Evolutionary conservation across 2,113 vertebrate species (phyloP), one percentile per base, ranked within the genome.

Genomic region (Anhinga anhinga): DNA sequence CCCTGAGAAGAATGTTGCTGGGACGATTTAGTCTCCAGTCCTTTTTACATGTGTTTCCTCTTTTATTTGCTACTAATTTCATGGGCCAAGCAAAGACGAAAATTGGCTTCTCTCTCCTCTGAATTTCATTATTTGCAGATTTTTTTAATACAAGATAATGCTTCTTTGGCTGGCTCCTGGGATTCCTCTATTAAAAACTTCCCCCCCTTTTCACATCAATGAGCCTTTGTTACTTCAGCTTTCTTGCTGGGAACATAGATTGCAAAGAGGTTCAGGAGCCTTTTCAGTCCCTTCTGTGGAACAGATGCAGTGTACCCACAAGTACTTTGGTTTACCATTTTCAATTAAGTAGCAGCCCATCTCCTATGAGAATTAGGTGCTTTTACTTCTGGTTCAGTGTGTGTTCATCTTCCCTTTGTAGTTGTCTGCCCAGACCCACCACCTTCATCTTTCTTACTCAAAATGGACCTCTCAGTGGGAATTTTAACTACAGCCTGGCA

Each of bases 61-160:
- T 95, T 95, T 82, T 94, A 95, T 90, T 95, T 93, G 91, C 58
- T 87, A 91, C 74, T 95, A 92, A 88, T 93, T 96, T 86, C 66
- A n/a, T 47, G 58, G 58, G 87, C 93, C 87, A 96, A 88, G 82
- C 70, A 96, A 96, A 93, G 66, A 93, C 91, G 62, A 93, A 96
- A 94, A 93, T 88, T 95, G 86, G 86, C 92, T 96, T 95, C 65
- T 92, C 62, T 95, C 81, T 93, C 84, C 62, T 70, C 89, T 91
- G 87, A 97, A 95, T 97, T 96, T 96, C 95, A 97, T 97, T 96
- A 97, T 96, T 97, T 95, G 81, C 95, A 96, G 95, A 95, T 96
- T 96, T 97, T 97, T 97, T 94, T 16, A 96, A 96, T 94, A 87
- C 86, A 95, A 94, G 92, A 97, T 96, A 96, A 97, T 96, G 80